Base-by-base conservation (phyloP, 2,888 invertebrate genomes). In the Catocala sponsa region DNA sequence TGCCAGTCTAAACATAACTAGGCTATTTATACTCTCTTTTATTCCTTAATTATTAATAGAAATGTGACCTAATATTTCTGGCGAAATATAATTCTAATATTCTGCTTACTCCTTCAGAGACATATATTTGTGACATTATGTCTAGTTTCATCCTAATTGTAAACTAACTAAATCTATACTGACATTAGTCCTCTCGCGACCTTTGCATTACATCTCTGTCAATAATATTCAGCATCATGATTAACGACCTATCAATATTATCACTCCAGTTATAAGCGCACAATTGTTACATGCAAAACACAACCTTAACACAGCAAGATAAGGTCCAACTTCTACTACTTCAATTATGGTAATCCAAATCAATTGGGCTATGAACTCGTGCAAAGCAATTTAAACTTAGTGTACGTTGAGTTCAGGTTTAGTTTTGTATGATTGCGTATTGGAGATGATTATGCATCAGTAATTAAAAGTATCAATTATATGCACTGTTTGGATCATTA, bases 381-480 rank as follows among this genome's bases (percentile, higher is more conserved):
- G 6, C 41, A 52, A 48, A 38, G 4, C 0, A 35, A 53, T 56
- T 12, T 53, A 15, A 57, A 51, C 52, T 25, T 53, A 15, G 52
- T 35, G 0, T 0, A 0, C 0, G 2, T 0, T 0, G 0, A 0
- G 0, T 5, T 57, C 59, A 47, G 38, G 67, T 66, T 53, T 4
- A 25, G 38, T 42, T 50, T 70, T n/a, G 32, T 48, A 6, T 62
- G n/a, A 0, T 7, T 6, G 9, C 11, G 12, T 44, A 15, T 13
- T 44, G 10, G 12, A 25, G 11, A 25, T 69, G 35, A 38, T 49
- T 66, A 61, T 52, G 50, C 55, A 58, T 50, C 33, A 13, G 38
- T 60, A 59, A 67, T 67, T 62, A 64, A 63, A 25, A 60, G 71
- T 56, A 59, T 65, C 64, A 67, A 70, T 71, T 72, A 64, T 42